Conservation (phyloP, 2,797 vertebrate species). For the Ambastaia sidthimunki region DNA sequence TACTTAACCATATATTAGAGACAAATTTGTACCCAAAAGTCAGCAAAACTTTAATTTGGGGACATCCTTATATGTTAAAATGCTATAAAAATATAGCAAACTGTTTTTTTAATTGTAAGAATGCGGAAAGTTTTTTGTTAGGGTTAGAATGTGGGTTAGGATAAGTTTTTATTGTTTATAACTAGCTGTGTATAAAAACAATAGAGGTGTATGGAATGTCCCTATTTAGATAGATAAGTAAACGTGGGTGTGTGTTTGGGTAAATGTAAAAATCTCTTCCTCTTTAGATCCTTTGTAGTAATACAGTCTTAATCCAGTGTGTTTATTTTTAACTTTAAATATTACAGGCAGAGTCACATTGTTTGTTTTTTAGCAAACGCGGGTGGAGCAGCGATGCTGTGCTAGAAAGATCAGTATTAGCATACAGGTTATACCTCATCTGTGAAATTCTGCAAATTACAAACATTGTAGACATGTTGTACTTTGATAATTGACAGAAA, state of each 20-base stretch:
- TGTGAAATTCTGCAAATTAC: background rate
- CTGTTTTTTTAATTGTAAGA: too few relatives aligned
- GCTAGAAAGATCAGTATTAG: conserved; percentile 1
- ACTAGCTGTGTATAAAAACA: too few relatives aligned
- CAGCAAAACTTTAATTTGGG: too few relatives aligned
- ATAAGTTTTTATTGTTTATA: too few relatives aligned
- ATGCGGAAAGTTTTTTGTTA: too few relatives aligned
- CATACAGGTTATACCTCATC: conserved; percentile 1
- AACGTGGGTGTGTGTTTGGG: background rate
- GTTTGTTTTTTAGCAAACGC: background rate
- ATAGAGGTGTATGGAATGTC: too few relatives aligned
- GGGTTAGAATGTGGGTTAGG: too few relatives aligned
- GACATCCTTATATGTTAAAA: too few relatives aligned
- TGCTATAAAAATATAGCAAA: too few relatives aligned
- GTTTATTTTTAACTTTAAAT: background rate
- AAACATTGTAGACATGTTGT: background rate
- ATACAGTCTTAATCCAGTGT: conserved; percentile 25
- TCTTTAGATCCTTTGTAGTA: background rate
- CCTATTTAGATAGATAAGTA: too few relatives aligned
- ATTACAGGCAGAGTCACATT: background rate
- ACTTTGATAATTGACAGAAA: background rate
- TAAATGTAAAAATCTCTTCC: conserved; percentile 5
- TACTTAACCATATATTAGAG: too few relatives aligned
- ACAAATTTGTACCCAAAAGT: too few relatives aligned
- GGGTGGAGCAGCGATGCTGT: conserved; percentile 9